A percentile compares a stretch with the other conserved stretches of the same genome.
phyloP scores from a whole-genome alignment of 2,888 invertebrate genomes.

The Drosophila cyrtoloma region DNA sequence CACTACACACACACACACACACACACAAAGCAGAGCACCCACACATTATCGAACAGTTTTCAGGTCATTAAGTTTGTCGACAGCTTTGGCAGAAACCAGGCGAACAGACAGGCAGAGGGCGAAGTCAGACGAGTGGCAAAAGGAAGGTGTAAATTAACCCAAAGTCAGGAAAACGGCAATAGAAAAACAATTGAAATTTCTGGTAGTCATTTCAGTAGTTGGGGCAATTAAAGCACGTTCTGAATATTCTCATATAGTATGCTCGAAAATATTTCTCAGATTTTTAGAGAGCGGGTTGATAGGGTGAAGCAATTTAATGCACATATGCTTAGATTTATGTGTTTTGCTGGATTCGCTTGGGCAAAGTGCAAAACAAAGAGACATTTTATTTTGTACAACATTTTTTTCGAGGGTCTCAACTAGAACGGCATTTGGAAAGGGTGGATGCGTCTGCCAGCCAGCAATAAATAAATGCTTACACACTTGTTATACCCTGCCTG shows the following conservation, averaged over 20 bases:
- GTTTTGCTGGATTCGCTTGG: constrained; percentile 71
- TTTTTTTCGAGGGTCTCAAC: constrained; percentile 39
- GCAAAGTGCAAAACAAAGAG: constrained; percentile 74
- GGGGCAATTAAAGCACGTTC: constrained; percentile 63
- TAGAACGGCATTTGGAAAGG: constrained; percentile 6
- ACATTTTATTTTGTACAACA: constrained; percentile 74
- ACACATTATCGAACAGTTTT: constrained; percentile 85
- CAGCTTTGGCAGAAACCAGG: constrained; percentile 51
- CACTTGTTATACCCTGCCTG: constrained; percentile 21
- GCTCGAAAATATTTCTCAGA: constrained; percentile 27
- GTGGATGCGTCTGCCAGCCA: constrained; percentile 46
- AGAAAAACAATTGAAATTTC: constrained; percentile 75
- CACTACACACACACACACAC: constrained; percentile 49
- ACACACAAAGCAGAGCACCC: constrained; percentile 32
- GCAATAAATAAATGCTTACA: constrained; percentile 60
- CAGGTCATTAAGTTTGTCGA: constrained; percentile 85
- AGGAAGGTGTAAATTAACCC: constrained; percentile 56
- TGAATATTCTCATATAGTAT: constrained; percentile 18
- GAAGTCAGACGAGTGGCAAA: constrained; percentile 14
- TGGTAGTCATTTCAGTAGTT: constrained; percentile 27
- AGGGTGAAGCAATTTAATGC: constrained; percentile 66
- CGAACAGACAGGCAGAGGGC: constrained; percentile 19
- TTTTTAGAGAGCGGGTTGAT: background rate
- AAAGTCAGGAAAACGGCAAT: constrained; percentile 41
- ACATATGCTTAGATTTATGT: constrained; percentile 80